phyloP scores from a whole-genome alignment of 1,140 invertebrate species.

The Cyrtorhinus lividipennis region DNA sequence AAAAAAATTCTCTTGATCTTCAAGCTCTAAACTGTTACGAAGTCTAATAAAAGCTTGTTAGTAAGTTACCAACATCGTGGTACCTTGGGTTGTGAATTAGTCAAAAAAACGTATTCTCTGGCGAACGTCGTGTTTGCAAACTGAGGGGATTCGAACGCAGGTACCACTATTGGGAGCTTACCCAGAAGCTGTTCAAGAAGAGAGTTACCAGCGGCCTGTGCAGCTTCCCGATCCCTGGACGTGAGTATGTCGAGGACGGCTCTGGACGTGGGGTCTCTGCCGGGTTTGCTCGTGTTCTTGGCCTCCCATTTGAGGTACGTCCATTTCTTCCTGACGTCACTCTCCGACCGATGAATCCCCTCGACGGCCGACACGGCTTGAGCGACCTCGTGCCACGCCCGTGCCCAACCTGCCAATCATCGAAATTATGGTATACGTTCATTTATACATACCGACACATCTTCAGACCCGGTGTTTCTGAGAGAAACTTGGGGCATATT shows the following conservation, averaged over 20 bases:
- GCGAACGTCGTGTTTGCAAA: no score
- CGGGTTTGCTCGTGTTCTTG: conserved; percentile 26
- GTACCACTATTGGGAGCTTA: no score
- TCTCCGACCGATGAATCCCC: conserved; percentile 24
- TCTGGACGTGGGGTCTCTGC: conserved; percentile 23
- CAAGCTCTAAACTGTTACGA: no score
- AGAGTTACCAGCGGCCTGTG: conserved; percentile 15
- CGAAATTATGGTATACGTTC: neutral
- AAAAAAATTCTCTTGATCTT: no score
- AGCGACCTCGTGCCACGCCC: conserved; percentile 26
- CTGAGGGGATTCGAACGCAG: no score
- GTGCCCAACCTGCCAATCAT: conserved; percentile 20
- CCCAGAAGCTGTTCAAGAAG: conserved; percentile 21
- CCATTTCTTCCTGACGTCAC: conserved; percentile 27
- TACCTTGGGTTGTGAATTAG: no score
- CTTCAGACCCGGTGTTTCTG: no score
- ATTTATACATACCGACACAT: no score
- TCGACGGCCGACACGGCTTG: conserved; percentile 24
- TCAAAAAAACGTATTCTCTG: no score
- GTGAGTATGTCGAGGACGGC: conserved; percentile 25
- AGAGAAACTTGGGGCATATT: no score
- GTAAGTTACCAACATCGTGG: no score
- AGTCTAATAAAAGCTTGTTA: no score
- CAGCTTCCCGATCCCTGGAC: conserved; percentile 16
- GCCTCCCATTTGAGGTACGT: conserved; percentile 27